Evolutionary conservation across 1,140 invertebrate species (phyloP).

Genomic region (Phymorhynchus buccinoides): DNA sequence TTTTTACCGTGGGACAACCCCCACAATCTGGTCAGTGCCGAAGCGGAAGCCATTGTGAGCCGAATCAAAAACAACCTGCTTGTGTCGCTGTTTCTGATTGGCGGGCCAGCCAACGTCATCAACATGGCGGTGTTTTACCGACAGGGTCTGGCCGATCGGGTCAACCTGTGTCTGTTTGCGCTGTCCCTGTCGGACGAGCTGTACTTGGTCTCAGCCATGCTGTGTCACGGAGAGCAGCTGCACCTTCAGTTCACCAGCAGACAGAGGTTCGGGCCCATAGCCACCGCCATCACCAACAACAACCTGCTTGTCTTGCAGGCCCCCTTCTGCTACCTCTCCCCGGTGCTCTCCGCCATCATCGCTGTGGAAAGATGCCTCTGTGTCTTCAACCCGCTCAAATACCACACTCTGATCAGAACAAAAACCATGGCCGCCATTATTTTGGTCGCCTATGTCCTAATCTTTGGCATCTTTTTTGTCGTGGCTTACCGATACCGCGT

Average conservation of each 20-base stretch:
- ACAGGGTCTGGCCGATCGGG: background rate
- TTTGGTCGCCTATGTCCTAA: too few relatives aligned
- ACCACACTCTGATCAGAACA: background rate
- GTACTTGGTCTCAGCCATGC: background rate
- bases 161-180: background rate
- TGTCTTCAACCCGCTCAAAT: background rate
- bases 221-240: background rate
- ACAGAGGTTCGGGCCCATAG: background rate
- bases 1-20: constrained; percentile 6
- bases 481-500: background rate
- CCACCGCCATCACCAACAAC: background rate
- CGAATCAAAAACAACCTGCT: background rate
- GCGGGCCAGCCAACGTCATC: constrained; percentile 13
- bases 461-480: background rate
- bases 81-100: background rate
- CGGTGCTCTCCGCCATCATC: background rate
- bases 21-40: constrained; percentile 6
- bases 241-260: background rate
- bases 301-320: background rate
- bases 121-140: constrained; percentile 20
- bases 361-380: constrained; percentile 4
- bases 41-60: background rate
- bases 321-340: background rate
- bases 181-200: background rate
- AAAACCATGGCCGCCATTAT: background rate